Evolutionary conservation across 2,888 invertebrate species (phyloP).

Genomic region (Ptychoptera contaminata): DNA sequence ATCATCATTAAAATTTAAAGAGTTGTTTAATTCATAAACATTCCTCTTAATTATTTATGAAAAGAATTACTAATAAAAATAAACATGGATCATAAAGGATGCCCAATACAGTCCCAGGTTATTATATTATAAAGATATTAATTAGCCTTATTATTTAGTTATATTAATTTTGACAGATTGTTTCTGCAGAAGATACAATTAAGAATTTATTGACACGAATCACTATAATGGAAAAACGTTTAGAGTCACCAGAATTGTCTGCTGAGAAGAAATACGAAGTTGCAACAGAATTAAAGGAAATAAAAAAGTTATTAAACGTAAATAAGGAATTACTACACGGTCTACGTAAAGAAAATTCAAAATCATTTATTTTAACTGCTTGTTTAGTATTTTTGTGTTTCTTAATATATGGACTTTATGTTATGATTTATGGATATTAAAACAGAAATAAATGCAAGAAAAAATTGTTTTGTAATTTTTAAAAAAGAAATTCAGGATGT

Average conservation of each 20-base stretch:
- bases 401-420: conserved; percentile 7
- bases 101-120: conserved; percentile 3
- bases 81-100: not conserved
- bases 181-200: conserved; percentile 5
- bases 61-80: too few species aligned
- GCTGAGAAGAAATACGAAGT: conserved; percentile 2
- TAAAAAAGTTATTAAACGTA: conserved; percentile 6
- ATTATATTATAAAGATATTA: not conserved
- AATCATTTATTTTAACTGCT: conserved; percentile 5
- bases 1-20: too few species aligned
- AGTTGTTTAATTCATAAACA: too few species aligned
- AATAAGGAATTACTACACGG: conserved; percentile 6
- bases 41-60: too few species aligned
- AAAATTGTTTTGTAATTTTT: not conserved
- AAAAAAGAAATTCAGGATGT: not conserved
- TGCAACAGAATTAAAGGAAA: conserved; percentile 7
- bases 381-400: conserved; percentile 5
- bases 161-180: conserved; percentile 2
- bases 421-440: conserved; percentile 4
- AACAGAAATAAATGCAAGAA: not conserved
- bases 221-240: conserved; percentile 5
- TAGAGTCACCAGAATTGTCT: conserved; percentile 2
- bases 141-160: not conserved
- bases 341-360: conserved; percentile 8
- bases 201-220: conserved; percentile 6